phyloP scores from a whole-genome alignment of 2,888 invertebrate species.

The Lissonota sp. region DNA sequence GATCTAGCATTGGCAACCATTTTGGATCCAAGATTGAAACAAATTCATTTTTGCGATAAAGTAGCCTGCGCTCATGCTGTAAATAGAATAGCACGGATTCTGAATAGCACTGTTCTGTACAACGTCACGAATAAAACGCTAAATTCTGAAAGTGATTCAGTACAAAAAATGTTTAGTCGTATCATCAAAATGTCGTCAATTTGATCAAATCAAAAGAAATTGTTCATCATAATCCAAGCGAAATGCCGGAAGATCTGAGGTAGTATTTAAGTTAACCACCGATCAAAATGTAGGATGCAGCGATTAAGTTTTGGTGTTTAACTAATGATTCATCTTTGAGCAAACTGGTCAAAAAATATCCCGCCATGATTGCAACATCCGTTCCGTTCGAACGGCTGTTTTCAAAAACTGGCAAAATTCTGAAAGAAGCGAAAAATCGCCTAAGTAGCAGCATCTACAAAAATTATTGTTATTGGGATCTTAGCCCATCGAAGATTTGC shows the following conservation, averaged over 20 bases:
- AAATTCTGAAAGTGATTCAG: constrained; percentile 22
- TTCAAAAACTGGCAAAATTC: not conserved
- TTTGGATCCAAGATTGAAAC: constrained; percentile 62
- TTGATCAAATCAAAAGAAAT: constrained; percentile 35
- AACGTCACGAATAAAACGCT: constrained; percentile 18
- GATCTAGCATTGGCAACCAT: constrained; percentile 53
- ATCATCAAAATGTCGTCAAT: constrained; percentile 54
- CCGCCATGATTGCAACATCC: constrained; percentile 29
- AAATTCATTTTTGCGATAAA: constrained; percentile 58
- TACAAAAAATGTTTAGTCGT: constrained; percentile 59
- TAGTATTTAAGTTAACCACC: constrained; percentile 59
- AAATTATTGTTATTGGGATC: constrained; percentile 21
- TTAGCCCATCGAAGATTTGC: constrained; percentile 28
- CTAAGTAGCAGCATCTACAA: constrained; percentile 10
- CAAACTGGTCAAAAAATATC: constrained; percentile 50
- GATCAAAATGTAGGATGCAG: constrained; percentile 37
- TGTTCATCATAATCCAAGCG: constrained; percentile 52
- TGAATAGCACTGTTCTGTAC: constrained; percentile 23
- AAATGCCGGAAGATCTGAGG: constrained; percentile 58
- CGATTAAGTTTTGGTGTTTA: constrained; percentile 48
- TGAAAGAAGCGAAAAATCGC: constrained; percentile 20
- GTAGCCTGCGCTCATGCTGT: constrained; percentile 56
- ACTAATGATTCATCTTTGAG: constrained; percentile 32
- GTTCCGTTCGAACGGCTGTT: not conserved
- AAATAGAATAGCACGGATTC: constrained; percentile 42